Evolutionary conservation across 2,797 vertebrate species (phyloP).

Genomic region (Sarcoramphus papa): DNA sequence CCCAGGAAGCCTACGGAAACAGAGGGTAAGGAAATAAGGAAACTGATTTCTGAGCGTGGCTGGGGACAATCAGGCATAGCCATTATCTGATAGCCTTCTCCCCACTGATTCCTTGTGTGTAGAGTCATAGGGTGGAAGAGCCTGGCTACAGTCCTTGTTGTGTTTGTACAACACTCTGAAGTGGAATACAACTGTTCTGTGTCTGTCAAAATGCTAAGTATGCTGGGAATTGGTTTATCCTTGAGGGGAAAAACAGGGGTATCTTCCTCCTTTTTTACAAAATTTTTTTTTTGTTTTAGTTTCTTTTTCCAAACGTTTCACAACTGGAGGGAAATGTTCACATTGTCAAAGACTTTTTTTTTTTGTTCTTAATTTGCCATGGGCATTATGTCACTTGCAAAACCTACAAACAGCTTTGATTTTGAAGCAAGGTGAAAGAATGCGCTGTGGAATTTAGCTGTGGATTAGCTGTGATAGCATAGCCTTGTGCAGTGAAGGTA

Average conservation of each 20-base stretch:
- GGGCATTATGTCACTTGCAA: not conserved
- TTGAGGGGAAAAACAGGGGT: not conserved
- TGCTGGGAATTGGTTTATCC: not conserved
- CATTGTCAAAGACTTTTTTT: not conserved
- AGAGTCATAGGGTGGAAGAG: not conserved
- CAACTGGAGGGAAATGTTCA: not conserved
- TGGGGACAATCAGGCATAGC: not conserved
- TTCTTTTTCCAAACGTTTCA: not conserved
- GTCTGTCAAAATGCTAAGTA: not conserved
- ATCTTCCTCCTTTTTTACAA: not conserved
- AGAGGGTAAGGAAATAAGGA: slow-evolving; percentile 83
- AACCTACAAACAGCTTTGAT: not conserved
- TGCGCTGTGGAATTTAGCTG: not conserved
- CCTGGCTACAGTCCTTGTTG: not conserved
- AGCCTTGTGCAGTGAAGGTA: not conserved
- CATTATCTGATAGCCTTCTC: not conserved
- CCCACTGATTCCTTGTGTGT: not conserved
- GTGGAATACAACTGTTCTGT: not conserved
- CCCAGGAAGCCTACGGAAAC: slow-evolving; percentile 91
- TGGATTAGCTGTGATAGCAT: not conserved
- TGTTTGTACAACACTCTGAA: not conserved
- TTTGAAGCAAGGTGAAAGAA: not conserved
- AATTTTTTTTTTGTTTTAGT: not conserved
- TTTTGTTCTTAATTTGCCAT: not conserved
- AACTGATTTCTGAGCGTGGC: slow-evolving; percentile 37